A percentile compares a stretch with the other conserved stretches of the same genome.
Conservation (phyloP, 1,140 invertebrate species). For the Drosophila sucinea region DNA sequence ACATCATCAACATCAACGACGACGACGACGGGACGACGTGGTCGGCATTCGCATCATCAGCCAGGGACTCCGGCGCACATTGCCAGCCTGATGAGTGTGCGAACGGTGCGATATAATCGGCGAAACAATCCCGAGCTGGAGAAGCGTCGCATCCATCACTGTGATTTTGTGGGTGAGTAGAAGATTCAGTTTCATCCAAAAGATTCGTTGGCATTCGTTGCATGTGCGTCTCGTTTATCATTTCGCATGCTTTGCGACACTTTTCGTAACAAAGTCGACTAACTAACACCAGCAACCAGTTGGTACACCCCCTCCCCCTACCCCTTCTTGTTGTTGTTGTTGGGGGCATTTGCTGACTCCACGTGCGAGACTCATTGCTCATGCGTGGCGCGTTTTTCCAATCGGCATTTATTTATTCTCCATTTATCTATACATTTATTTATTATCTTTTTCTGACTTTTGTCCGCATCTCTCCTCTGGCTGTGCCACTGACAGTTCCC, state of each 20-base stretch:
- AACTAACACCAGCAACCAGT: slow-evolving; percentile 6
- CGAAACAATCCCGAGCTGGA: slow-evolving; percentile 98
- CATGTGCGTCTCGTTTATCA: slow-evolving; percentile 69
- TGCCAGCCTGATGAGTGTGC: slow-evolving; percentile 78
- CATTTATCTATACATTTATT: slow-evolving; percentile 80
- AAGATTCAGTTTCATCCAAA: slow-evolving; percentile 30
- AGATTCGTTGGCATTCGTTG: slow-evolving; percentile 49
- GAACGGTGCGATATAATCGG: slow-evolving; percentile 89
- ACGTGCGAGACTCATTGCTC: slow-evolving; percentile 61
- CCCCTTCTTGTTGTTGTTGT: no score
- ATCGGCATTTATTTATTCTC: slow-evolving; percentile 79
- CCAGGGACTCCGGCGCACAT: slow-evolving; percentile 75
- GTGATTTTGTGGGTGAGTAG: slow-evolving; percentile 94
- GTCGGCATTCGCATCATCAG: slow-evolving; percentile 67
- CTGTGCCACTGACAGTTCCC: slow-evolving; percentile 59
- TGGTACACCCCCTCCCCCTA: not conserved
- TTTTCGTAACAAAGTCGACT: slow-evolving; percentile 59
- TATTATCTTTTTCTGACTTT: slow-evolving; percentile 68
- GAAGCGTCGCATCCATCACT: slow-evolving; percentile 96
- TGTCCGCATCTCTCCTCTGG: slow-evolving; percentile 41
- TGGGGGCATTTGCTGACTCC: slow-evolving; percentile 19
- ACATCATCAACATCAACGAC: slow-evolving; percentile 38
- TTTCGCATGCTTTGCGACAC: slow-evolving; percentile 76
- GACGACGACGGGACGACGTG: slow-evolving; percentile 46
- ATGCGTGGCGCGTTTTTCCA: slow-evolving; percentile 69